Base-by-base conservation (phyloP, 2,113 vertebrate species). In the Ancistrus triradiatus region DNA sequence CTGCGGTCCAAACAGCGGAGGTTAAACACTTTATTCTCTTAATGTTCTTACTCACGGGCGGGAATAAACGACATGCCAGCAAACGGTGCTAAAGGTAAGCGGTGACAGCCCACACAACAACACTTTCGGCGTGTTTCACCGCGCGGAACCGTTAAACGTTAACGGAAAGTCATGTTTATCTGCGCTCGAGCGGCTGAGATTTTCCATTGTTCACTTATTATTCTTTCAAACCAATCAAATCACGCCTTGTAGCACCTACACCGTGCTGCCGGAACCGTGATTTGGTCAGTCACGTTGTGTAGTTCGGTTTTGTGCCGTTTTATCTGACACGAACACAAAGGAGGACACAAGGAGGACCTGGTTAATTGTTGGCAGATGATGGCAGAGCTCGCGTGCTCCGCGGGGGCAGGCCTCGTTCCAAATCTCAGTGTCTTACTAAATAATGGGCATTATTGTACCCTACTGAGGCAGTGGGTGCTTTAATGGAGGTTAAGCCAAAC, bases 21-120 rank as follows among this genome's bases (percentile, higher is more conserved):
- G 35, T 4, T 7, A 4, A 3, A 49, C 3, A 8, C 7, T 40
- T 40, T 40, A 5, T 13, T 5, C 38, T 15, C 14, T n/a, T 42
- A n/a, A 6, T 15, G 4, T n/a, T 6, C 14, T 42, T 15, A 42
- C 6, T 42, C n/a, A 10, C 38, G n/a, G 7, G 5, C 13, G 1
- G 14, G 38, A 42, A n/a, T 1, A 14, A 46, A 40, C 17, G 33
- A n/a, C 1, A 69, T 69, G 68, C 47, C 59, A 24, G 51, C 25
- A 47, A 65, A 27, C 27, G 62, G 28, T 31, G 43, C 10, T 2
- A 64, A 66, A 71, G 75, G 75, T 77, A 58, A 65, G 51, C 51
- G 19, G 2, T 40, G 9, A 35, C n/a, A n/a, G n/a, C n/a, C n/a
- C n/a, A 43, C 13, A 7, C 24, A n/a, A 14, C 18, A 6, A 40